Percentiles rank a stretch among this genome's conserved stretches.
phyloP scores from a whole-genome alignment of 2,113 vertebrate species.

The Crotalus horridus region DNA sequence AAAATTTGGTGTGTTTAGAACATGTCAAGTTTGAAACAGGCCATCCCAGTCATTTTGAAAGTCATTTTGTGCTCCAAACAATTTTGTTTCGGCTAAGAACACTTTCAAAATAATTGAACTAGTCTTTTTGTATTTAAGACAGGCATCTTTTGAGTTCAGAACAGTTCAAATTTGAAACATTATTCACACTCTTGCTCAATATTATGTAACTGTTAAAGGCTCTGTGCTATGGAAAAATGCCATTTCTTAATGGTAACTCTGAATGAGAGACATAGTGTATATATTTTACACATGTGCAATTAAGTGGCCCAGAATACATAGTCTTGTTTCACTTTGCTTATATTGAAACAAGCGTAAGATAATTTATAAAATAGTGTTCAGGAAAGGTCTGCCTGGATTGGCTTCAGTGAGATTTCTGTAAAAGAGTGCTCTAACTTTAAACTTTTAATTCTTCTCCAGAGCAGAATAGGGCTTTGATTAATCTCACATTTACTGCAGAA shows the following conservation, averaged over 20 bases:
- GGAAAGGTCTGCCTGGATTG: not conserved
- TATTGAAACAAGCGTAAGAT: not conserved
- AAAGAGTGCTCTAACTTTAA: not conserved
- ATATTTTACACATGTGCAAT: not conserved
- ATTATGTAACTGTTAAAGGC: not conserved
- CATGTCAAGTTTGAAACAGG: not conserved
- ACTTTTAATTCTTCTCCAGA: not conserved
- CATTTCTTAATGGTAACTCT: not conserved
- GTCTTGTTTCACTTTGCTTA: not conserved
- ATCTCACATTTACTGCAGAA: not conserved
- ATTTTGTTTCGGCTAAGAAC: not conserved
- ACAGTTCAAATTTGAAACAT: not conserved
- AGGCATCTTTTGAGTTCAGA: not conserved
- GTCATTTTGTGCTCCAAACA: not conserved
- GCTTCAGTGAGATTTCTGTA: not conserved
- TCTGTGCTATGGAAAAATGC: not conserved
- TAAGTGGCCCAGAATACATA: not conserved
- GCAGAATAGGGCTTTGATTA: not conserved
- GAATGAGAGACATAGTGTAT: not conserved
- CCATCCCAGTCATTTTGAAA: not conserved
- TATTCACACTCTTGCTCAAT: not conserved
- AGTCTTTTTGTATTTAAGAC: not conserved
- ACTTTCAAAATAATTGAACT: not conserved
- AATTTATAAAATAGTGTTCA: not conserved
- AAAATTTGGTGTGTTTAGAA: not conserved